These are phyloP conservation scores for Myiagra hebetior DNA, from an alignment of 2,113 vertebrate genomes.

Conservation along the genomic window DNA sequence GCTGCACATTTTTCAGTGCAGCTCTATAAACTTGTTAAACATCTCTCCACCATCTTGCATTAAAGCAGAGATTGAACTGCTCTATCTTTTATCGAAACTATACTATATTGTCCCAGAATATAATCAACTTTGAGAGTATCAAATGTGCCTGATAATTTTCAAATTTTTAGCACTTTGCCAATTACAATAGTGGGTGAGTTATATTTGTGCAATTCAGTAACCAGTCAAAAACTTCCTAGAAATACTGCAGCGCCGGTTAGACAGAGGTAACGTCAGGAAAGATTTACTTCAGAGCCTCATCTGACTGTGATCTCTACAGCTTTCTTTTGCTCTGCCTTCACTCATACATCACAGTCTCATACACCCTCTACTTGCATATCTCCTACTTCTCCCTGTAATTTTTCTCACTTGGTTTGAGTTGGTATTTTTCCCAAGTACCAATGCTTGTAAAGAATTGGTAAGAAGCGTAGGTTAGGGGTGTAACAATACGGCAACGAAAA, in stretches of 20 bases:
- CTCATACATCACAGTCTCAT: background rate
- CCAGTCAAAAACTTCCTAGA: background rate
- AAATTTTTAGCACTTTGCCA: background rate
- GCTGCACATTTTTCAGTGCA: background rate
- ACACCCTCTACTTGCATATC: background rate
- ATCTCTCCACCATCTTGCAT: background rate
- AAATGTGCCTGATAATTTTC: background rate
- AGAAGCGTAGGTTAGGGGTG: background rate
- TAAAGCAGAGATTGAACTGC: background rate
- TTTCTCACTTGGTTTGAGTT: background rate
- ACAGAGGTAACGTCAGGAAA: background rate
- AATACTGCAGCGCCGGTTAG: background rate
- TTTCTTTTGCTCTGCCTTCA: background rate
- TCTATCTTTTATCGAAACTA: background rate
- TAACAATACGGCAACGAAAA: background rate
- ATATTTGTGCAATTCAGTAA: background rate
- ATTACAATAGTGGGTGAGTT: background rate
- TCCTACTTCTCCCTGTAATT: background rate
- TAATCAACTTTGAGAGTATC: background rate
- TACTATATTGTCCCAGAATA: background rate
- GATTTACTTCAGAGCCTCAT: background rate
- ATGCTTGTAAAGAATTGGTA: background rate
- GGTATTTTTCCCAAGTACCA: background rate
- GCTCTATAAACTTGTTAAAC: background rate
- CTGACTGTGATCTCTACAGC: background rate